These are phyloP conservation scores for Pinctada fucata DNA, from an alignment of 2,888 invertebrate species.

Conservation along the genomic window DNA sequence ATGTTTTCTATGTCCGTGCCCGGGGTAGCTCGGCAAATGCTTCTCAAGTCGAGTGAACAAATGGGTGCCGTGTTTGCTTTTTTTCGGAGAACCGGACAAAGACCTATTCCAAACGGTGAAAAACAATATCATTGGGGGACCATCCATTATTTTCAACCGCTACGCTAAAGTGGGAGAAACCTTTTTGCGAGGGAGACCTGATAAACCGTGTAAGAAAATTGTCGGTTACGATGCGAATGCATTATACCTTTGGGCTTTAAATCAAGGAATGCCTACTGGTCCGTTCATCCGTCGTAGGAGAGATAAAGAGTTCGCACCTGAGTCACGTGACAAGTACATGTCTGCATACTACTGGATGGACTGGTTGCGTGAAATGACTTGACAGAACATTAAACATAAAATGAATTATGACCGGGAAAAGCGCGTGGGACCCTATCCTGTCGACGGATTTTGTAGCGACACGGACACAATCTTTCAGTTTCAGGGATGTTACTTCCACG, in stretches of 20 bases:
- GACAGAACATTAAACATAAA: constrained; percentile 10
- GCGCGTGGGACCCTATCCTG: constrained; percentile 32
- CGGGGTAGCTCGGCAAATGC: constrained; percentile 41
- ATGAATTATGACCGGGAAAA: constrained; percentile 30
- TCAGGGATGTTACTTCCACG: constrained; percentile 32
- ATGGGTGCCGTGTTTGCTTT: constrained; percentile 4
- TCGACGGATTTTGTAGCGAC: constrained; percentile 36
- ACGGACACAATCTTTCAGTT: constrained; percentile 32
- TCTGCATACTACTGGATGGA: constrained; percentile 41
- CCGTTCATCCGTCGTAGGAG: constrained; percentile 7
- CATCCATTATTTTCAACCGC: constrained; percentile 17
- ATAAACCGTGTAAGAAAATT: constrained; percentile 16
- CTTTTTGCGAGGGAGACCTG: neutral
- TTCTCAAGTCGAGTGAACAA: neutral
- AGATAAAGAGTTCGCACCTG: constrained; percentile 28
- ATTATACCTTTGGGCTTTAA: constrained; percentile 13
- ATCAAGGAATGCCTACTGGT: constrained; percentile 26
- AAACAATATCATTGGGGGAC: constrained; percentile 16
- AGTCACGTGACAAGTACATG: constrained; percentile 40
- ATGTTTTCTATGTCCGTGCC: constrained; percentile 51
- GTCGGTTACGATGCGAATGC: constrained; percentile 25
- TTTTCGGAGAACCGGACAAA: constrained; percentile 3
- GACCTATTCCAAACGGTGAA: constrained; percentile 19
- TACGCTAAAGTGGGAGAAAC: neutral
- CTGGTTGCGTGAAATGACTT: constrained; percentile 15